These are phyloP conservation scores for Pedetes capensis DNA, from an alignment of 2,113 vertebrate species.

Conservation along the genomic window DNA sequence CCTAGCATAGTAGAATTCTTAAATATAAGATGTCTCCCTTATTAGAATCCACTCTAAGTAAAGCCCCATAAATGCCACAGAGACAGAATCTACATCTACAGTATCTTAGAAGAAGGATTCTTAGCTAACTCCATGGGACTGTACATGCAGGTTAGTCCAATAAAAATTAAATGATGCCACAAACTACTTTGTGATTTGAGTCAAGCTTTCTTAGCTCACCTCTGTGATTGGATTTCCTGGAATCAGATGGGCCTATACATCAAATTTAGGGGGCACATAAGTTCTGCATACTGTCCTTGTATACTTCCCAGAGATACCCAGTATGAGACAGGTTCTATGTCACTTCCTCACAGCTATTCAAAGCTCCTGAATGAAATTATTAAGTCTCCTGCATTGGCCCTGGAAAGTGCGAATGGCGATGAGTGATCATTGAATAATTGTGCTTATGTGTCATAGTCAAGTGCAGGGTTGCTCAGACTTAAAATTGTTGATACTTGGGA, in stretches of 20 bases:
- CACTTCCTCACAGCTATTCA: neutral
- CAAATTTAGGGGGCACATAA: neutral
- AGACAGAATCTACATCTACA: neutral
- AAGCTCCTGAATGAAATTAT: neutral
- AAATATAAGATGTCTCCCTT: constrained; percentile 33
- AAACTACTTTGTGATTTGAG: neutral
- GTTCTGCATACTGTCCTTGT: neutral
- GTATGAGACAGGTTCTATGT: neutral
- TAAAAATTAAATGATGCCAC: neutral
- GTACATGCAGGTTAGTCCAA: neutral
- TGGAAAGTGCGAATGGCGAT: neutral
- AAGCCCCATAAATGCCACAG: neutral
- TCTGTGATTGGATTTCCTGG: constrained; percentile 7
- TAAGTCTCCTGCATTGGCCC: neutral
- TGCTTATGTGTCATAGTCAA: too few species aligned
- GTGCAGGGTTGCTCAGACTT: neutral
- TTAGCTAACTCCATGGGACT: neutral
- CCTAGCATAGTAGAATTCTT: neutral
- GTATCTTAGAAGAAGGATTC: neutral
- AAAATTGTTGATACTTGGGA: neutral
- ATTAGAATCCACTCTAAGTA: neutral
- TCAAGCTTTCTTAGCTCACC: neutral
- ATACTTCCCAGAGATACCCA: neutral
- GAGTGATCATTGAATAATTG: neutral
- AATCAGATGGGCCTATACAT: neutral